Conservation (phyloP, 1,140 invertebrate genomes). For the Hylyphantes graminicola region DNA sequence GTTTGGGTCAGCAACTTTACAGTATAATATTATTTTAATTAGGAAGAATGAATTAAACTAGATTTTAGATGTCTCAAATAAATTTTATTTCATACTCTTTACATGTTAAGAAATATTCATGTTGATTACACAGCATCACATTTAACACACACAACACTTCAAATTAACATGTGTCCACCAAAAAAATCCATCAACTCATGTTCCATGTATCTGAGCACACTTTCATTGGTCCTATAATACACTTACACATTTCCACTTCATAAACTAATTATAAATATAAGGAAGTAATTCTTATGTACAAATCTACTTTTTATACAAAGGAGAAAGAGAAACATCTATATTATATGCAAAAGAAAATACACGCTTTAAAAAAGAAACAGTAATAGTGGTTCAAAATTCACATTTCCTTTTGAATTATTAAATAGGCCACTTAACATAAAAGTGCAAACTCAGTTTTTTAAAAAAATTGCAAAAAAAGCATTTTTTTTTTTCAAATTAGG, state of each 20-base stretch:
- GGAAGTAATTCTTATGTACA: constrained; percentile 23
- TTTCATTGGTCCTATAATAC: constrained; percentile 38
- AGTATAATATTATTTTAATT: no score
- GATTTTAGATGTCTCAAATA: no score
- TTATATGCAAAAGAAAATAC: neutral
- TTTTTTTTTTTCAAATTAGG: no score
- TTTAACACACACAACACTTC: constrained; percentile 25
- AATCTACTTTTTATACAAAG: constrained; percentile 7
- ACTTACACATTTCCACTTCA: neutral
- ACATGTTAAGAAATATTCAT: no score
- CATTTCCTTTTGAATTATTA: neutral
- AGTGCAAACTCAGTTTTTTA: neutral
- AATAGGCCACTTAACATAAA: neutral
- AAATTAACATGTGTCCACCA: neutral
- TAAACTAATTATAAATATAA: constrained; percentile 4
- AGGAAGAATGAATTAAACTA: no score
- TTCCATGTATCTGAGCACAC: neutral
- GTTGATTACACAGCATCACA: neutral
- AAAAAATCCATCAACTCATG: constrained; percentile 12
- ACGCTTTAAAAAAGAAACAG: neutral
- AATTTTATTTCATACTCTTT: no score
- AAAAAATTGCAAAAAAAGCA: no score
- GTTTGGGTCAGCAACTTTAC: no score
- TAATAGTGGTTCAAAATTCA: neutral
- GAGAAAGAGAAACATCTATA: constrained; percentile 1